Conservation (phyloP, 2,797 vertebrate species). For the Anguilla anguilla region DNA sequence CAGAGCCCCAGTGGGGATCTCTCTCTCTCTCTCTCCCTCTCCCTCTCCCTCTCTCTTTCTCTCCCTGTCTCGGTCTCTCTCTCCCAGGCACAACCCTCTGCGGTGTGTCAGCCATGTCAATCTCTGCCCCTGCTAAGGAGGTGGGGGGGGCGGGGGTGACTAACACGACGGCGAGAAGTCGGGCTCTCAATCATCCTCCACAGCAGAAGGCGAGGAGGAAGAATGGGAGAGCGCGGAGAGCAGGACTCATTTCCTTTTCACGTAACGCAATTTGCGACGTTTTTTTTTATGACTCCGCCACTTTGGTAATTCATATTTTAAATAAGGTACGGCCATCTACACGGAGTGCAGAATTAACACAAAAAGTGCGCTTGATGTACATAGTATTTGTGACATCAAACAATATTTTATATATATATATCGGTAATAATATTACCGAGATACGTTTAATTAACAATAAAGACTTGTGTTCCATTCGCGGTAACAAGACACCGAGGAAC, state of each 20-base stretch:
- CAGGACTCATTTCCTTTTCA: not conserved
- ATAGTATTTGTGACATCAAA: too few species aligned
- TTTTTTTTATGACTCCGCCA: not conserved
- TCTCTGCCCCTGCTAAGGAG: not conserved
- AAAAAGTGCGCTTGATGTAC: not conserved
- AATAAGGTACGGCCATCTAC: not conserved
- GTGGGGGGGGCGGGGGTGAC: not conserved
- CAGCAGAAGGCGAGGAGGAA: not conserved
- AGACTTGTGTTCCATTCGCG: not conserved
- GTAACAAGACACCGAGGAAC: not conserved
- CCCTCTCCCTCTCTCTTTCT: too few species aligned
- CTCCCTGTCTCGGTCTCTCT: not conserved
- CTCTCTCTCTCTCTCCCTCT: not conserved
- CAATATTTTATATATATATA: too few species aligned
- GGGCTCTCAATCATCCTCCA: not conserved
- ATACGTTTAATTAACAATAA: not conserved
- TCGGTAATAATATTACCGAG: too few species aligned
- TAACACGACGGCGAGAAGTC: not conserved
- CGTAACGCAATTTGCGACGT: not conserved
- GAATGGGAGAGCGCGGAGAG: not conserved
- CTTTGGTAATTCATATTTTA: not conserved
- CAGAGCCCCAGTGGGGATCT: not conserved
- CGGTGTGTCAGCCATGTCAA: slow-evolving; percentile 2
- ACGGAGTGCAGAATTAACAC: not conserved
- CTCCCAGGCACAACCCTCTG: not conserved